A percentile compares a stretch with the other conserved stretches of the same genome.
phyloP scores from a whole-genome alignment of 1,140 invertebrate genomes.

The Drosophila lowei region DNA sequence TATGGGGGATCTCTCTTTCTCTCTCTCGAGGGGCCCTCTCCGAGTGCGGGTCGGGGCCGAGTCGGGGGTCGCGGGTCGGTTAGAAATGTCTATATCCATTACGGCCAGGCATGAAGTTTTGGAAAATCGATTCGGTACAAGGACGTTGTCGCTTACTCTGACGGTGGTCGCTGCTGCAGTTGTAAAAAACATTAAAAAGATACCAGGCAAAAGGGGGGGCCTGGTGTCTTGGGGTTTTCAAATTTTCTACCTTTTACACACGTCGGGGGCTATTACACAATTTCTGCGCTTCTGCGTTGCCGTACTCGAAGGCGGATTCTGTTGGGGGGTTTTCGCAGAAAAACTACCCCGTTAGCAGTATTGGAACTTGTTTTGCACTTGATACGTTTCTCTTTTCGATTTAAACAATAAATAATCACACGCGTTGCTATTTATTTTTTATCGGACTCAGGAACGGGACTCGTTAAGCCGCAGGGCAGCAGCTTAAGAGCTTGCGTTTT shows the following conservation, averaged over 20 bases:
- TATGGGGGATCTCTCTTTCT: neutral
- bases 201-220: constrained; percentile 5
- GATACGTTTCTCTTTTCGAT: constrained; percentile 45
- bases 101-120: constrained; percentile 75
- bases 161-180: constrained; percentile 56
- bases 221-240: constrained; percentile 12
- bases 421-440: constrained; percentile 49
- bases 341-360: constrained; percentile 70
- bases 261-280: constrained; percentile 73
- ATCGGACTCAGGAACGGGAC: constrained; percentile 11
- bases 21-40: constrained; percentile 1
- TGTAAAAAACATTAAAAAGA: constrained; percentile 31
- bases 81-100: constrained; percentile 62
- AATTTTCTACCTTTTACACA: constrained; percentile 77
- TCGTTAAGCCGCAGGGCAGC: constrained; percentile 51
- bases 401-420: constrained; percentile 71
- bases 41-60: too few relatives aligned
- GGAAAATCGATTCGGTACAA: constrained; percentile 82
- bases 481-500: constrained; percentile 53
- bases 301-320: constrained; percentile 45
- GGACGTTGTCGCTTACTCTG: constrained; percentile 68
- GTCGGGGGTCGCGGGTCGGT: constrained; percentile 9
- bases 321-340: constrained; percentile 66
- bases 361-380: constrained; percentile 65
- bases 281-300: constrained; percentile 64